phyloP scores from a whole-genome alignment of 2,113 vertebrate genomes.

The Alouatta palliata region DNA sequence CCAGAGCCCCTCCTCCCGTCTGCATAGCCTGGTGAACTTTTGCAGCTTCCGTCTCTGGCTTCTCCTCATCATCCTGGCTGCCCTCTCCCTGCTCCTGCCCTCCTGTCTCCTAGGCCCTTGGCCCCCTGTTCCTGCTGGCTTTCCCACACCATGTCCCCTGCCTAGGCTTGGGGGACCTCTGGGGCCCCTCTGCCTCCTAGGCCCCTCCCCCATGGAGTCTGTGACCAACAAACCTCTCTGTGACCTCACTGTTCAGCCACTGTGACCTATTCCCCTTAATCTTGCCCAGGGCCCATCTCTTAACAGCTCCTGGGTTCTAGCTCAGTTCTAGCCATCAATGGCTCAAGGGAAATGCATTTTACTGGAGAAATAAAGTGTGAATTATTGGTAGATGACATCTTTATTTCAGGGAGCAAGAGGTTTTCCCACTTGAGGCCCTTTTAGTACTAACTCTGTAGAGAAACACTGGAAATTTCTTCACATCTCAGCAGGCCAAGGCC shows the following conservation, averaged over 20 bases:
- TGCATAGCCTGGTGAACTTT: constrained; percentile 57
- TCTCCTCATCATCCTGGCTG: constrained; percentile 75
- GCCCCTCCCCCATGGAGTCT: constrained; percentile 74
- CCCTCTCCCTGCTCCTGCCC: constrained; percentile 56
- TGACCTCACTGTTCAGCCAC: constrained; percentile 75
- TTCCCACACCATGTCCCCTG: constrained; percentile 73
- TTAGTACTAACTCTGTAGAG: constrained; percentile 1
- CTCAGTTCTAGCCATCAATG: neutral
- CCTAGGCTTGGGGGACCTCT: constrained; percentile 58
- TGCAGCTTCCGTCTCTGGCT: constrained; percentile 65
- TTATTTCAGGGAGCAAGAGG: constrained; percentile 5
- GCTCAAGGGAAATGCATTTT: constrained; percentile 18
- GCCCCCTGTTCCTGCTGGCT: constrained; percentile 47
- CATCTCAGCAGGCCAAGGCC: neutral
- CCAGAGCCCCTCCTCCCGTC: constrained; percentile 65
- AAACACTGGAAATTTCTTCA: constrained; percentile 22
- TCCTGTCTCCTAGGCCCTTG: constrained; percentile 61
- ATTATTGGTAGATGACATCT: neutral
- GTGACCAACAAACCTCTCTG: constrained; percentile 71
- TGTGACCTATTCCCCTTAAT: constrained; percentile 69
- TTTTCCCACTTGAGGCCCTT: neutral
- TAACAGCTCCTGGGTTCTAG: constrained; percentile 35
- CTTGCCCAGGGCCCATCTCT: neutral
- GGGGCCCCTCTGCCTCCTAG: constrained; percentile 40
- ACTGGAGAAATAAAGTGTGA: constrained; percentile 25